Conservation (phyloP, 2,888 invertebrate species). For the Platycheirus albimanus region DNA sequence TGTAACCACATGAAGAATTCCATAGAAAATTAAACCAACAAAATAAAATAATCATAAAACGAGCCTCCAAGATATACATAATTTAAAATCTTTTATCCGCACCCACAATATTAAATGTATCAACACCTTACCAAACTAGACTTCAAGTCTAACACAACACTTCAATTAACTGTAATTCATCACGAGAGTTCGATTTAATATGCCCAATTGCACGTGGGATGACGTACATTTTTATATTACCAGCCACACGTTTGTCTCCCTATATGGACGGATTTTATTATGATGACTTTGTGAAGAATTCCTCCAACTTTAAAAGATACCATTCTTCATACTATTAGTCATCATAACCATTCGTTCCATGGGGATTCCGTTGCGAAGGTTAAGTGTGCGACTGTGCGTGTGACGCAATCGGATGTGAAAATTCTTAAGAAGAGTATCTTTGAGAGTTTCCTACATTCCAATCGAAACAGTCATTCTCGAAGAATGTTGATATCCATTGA, state of each 20-base stretch:
- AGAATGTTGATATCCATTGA: neutral
- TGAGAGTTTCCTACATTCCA: constrained; percentile 14
- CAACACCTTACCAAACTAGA: constrained; percentile 1
- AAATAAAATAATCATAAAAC: constrained; percentile 1
- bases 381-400: constrained; percentile 1
- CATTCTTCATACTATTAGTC: constrained; percentile 26
- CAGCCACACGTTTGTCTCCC: neutral
- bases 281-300: constrained; percentile 19
- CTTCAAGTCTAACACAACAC: constrained; percentile 1
- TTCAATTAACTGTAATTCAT: constrained; percentile 36
- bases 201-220: constrained; percentile 20
- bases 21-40: constrained; percentile 5
- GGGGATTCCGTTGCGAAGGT: constrained; percentile 22
- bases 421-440: constrained; percentile 27
- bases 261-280: constrained; percentile 3
- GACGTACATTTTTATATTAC: too few species aligned
- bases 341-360: neutral
- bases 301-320: constrained; percentile 5
- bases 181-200: constrained; percentile 4
- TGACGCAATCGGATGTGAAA: constrained; percentile 20
- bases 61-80: constrained; percentile 1
- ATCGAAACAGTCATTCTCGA: constrained; percentile 10
- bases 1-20: constrained; percentile 11
- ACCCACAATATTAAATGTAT: constrained; percentile 12
- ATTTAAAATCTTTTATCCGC: constrained; percentile 3